A percentile compares a stretch with the other conserved stretches of the same genome.
Conservation (phyloP, 1,140 invertebrate species). For the Acyrthosiphon pisum region DNA sequence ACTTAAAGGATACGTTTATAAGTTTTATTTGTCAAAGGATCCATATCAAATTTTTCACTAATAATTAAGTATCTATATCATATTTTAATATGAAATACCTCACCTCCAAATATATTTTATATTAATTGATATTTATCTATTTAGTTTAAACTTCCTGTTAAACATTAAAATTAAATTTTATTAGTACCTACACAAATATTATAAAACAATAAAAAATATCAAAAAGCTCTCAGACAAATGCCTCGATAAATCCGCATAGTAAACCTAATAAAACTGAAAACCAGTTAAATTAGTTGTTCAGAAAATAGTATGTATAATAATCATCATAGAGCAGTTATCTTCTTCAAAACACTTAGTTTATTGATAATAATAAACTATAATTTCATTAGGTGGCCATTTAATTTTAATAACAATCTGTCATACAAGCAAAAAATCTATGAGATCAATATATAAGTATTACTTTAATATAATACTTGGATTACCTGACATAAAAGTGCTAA, state of each 20-base stretch:
- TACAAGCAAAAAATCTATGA: not conserved
- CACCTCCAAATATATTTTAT: too few species aligned
- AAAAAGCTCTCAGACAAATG: conserved; percentile 38
- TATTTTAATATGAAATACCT: too few species aligned
- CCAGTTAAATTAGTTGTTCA: conserved; percentile 33
- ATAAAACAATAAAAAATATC: not conserved
- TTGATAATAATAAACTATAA: not conserved
- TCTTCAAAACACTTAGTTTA: not conserved
- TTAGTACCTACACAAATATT: not conserved
- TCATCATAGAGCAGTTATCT: conserved; percentile 22
- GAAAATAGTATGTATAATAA: conserved; percentile 21
- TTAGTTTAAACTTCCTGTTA: too few species aligned
- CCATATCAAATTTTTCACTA: too few species aligned
- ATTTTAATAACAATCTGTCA: not conserved
- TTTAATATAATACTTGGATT: not conserved
- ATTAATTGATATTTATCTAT: too few species aligned
- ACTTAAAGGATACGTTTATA: not conserved
- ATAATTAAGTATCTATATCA: too few species aligned
- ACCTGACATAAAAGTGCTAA: not conserved
- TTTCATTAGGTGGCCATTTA: not conserved
- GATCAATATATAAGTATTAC: not conserved
- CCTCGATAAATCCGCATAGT: conserved; percentile 44
- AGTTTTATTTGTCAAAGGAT: too few species aligned
- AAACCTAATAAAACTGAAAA: conserved; percentile 43
- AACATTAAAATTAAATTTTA: not conserved